Evolutionary conservation across 2,797 vertebrate species (phyloP).

Genomic region (Xenopus petersii): DNA sequence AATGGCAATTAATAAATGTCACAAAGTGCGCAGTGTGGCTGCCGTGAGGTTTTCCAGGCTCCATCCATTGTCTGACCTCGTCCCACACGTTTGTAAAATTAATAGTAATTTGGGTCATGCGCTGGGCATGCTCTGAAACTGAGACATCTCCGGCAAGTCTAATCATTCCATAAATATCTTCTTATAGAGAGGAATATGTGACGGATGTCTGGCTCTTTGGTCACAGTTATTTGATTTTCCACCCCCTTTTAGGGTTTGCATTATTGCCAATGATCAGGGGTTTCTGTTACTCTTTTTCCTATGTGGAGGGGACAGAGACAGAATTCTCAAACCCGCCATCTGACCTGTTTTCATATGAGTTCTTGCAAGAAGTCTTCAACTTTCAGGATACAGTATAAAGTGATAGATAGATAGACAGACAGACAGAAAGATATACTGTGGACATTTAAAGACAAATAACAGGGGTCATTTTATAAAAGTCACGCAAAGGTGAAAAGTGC

Average conservation of each 20-base stretch:
- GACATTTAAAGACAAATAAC: no score
- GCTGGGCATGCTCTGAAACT: slow-evolving; percentile 3
- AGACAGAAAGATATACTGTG: no score
- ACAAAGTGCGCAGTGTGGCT: neutral
- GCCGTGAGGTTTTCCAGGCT: slow-evolving; percentile 17
- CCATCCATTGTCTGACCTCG: slow-evolving; percentile 9
- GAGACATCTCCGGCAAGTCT: neutral
- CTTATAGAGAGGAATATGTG: slow-evolving; percentile 7
- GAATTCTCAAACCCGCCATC: no score
- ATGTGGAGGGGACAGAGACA: no score
- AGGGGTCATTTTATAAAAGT: no score
- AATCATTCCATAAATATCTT: slow-evolving; percentile 16
- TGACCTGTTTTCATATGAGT: no score
- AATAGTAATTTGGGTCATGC: slow-evolving; percentile 11
- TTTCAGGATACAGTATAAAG: no score
- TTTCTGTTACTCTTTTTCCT: neutral
- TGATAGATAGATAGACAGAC: no score
- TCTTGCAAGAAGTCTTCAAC: no score
- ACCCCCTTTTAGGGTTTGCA: neutral
- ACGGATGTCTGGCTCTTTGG: slow-evolving; percentile 14
- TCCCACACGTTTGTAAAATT: slow-evolving; percentile 1
- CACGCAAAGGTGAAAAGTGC: no score
- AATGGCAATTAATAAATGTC: slow-evolving; percentile 1
- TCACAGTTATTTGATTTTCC: neutral
- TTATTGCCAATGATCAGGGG: neutral